These are phyloP conservation scores for Salarias fasciatus DNA, from an alignment of 2,797 vertebrate genomes.

Conservation along the genomic window DNA sequence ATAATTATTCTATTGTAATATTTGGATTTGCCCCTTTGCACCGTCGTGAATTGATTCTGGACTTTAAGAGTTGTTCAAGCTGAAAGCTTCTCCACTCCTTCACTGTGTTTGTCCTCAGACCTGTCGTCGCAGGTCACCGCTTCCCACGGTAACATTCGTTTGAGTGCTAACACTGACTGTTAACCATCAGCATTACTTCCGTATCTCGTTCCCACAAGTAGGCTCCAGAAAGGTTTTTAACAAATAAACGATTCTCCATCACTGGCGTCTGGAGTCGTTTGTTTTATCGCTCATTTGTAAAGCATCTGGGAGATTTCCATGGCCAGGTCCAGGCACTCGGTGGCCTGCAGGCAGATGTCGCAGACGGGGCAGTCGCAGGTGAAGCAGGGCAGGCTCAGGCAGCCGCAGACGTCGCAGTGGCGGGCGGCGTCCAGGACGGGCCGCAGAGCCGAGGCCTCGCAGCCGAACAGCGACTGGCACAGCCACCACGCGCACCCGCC, in stretches of 20 bases:
- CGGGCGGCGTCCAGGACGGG: constrained; percentile 54
- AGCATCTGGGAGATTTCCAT: constrained; percentile 85
- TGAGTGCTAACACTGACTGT: constrained; percentile 59
- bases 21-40: background rate
- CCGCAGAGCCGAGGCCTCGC: constrained; percentile 57
- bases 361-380: constrained; percentile 68
- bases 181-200: constrained; percentile 45
- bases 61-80: constrained; percentile 6
- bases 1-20: too few relatives aligned
- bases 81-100: constrained; percentile 24
- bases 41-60: constrained; percentile 18
- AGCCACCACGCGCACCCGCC: constrained; percentile 57
- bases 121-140: constrained; percentile 3
- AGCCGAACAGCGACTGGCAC: constrained; percentile 73
- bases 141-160: constrained; percentile 22
- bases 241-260: constrained; percentile 60
- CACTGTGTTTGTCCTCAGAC: constrained; percentile 20
- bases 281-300: constrained; percentile 69
- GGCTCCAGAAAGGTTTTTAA: constrained; percentile 58
- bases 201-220: constrained; percentile 53
- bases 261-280: constrained; percentile 26
- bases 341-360: constrained; percentile 74
- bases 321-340: constrained; percentile 84
- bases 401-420: constrained; percentile 46
- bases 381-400: constrained; percentile 40